These are phyloP conservation scores for Lepas anatifera DNA, from an alignment of 2,888 invertebrate genomes.

Conservation along the genomic window DNA sequence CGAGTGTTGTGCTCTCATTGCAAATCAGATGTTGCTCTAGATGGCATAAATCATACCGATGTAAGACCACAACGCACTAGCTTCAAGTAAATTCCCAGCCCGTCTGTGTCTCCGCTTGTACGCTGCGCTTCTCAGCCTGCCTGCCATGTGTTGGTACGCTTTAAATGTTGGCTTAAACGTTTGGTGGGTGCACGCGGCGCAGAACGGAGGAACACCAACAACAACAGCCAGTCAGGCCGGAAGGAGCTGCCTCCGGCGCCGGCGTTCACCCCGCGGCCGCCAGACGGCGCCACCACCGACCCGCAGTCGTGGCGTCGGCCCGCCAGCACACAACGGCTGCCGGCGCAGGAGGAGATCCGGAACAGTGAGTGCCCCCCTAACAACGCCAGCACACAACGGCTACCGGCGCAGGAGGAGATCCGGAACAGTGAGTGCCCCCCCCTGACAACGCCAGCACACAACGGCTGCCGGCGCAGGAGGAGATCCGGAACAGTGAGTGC, in stretches of 20 bases:
- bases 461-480: neutral
- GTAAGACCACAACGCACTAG: no score
- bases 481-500: neutral
- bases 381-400: neutral
- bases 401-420: neutral
- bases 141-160: no score
- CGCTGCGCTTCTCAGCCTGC: no score
- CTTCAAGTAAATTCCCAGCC: no score
- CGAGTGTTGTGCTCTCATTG: no score
- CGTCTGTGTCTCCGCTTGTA: no score
- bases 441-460: neutral
- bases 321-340: neutral
- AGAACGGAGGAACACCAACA: neutral
- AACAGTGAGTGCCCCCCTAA: neutral
- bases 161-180: no score
- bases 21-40: no score
- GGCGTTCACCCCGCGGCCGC: neutral
- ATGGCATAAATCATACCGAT: no score
- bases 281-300: neutral
- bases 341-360: neutral
- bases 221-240: neutral
- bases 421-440: neutral
- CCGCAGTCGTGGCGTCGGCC: slow-evolving; percentile 3
- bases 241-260: neutral
- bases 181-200: no score